Evolutionary conservation across 2,888 invertebrate species (phyloP), one percentile per base, ranked within the genome.

Genomic region (Drosophila subquinaria): DNA sequence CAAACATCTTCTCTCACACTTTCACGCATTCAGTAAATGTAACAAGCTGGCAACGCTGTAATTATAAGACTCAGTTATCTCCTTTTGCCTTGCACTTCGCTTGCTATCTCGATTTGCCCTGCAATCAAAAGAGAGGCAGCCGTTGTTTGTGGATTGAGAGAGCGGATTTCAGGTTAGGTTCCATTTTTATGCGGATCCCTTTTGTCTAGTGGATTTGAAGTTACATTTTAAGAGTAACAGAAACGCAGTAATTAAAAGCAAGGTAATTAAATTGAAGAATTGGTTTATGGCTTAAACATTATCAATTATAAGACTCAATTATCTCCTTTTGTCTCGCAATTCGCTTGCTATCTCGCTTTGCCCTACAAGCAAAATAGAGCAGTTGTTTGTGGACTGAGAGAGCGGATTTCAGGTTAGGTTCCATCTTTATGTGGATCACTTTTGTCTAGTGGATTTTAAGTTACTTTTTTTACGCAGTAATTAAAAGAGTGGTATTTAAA

Each of bases 261-360:
- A 8, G 4, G 13, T 23, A 47, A 9, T 4, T 70, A 53, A 69
- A 71, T 83, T 88, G 73, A 81, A 81, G 89, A 89, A 86, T 86
- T 86, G 87, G 74, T 89, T 89, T 87, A 90, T 87, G 87, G 85
- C 89, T 87, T 87, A 86, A 83, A 87, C 77, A 83, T 73, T 87
- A 88, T 88, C 87, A 86, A 86, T 86, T 2, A 17, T 8, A n/a
- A n/a, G 23, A 23, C 1, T 9, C 8, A 33, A 35, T 33, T 6
- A 11, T 27, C 38, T 23, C 27, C 10, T 27, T 52, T 52, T 52
- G 20, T 6, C 6, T 20, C 10, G 9, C 30, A 36, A 15, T 15
- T 6, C 13, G 3, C 35, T 33, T 20, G 50, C 33, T 36, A 8
- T 51, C 51, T 36, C 36, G 36, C 51, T 51, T 9, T 51, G 35